Conservation (phyloP, 2,888 invertebrate species). For the Ochlodes sylvanus region DNA sequence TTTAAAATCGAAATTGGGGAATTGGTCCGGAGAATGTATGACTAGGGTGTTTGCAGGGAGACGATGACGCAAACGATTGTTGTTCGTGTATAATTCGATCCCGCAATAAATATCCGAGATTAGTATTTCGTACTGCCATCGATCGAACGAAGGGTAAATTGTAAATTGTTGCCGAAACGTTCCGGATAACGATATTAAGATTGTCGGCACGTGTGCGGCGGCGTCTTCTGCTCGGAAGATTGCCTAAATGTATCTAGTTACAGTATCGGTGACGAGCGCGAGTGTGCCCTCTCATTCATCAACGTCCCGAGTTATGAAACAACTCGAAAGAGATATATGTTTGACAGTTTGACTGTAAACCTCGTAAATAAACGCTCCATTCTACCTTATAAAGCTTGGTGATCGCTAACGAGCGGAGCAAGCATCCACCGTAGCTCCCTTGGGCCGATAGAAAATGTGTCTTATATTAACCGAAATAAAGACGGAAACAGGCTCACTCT, state of each 20-base stretch:
- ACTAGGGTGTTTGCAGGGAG: constrained; percentile 43
- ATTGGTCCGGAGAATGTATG: constrained; percentile 55
- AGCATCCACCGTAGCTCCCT: constrained; percentile 29
- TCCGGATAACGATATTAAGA: constrained; percentile 76
- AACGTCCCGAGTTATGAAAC: constrained; percentile 73
- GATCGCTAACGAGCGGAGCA: constrained; percentile 30
- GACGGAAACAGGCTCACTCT: constrained; percentile 38
- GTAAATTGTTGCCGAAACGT: constrained; percentile 65
- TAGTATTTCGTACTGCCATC: constrained; percentile 40
- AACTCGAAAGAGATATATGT: constrained; percentile 66
- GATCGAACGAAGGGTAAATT: constrained; percentile 66
- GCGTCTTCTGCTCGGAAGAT: constrained; percentile 60
- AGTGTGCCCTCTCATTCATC: constrained; percentile 62
- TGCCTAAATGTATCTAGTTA: constrained; percentile 66
- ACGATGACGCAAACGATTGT: constrained; percentile 18
- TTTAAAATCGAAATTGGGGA: constrained; percentile 68
- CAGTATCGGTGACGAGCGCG: constrained; percentile 50
- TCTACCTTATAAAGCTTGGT: constrained; percentile 29
- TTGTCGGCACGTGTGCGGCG: constrained; percentile 72
- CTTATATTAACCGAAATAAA: constrained; percentile 57
- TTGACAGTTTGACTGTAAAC: constrained; percentile 60
- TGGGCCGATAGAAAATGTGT: constrained; percentile 51
- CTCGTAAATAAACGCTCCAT: constrained; percentile 45
- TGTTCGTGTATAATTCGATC: constrained; percentile 23
- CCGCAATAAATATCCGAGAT: constrained; percentile 18